A percentile compares a stretch with the other conserved stretches of the same genome.
Evolutionary conservation across 2,113 vertebrate species (phyloP).

Genomic region (Clinocottus analis): DNA sequence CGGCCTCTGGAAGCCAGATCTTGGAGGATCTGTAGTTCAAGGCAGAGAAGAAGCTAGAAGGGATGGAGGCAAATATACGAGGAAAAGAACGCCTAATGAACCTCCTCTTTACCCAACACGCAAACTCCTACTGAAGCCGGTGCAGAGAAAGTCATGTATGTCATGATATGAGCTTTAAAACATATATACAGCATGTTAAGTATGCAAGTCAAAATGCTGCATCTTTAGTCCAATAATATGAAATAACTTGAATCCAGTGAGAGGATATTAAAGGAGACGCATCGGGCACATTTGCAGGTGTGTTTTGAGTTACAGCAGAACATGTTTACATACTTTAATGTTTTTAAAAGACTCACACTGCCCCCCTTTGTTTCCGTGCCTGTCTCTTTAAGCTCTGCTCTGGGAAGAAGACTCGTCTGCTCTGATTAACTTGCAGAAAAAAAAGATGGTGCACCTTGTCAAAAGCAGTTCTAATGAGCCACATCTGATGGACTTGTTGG

Average conservation of each 20-base stretch:
- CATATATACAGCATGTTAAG: no score
- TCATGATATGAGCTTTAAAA: not conserved
- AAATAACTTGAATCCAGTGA: not conserved
- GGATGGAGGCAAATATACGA: not conserved
- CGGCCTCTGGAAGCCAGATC: conserved; percentile 35
- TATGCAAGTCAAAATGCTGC: not conserved
- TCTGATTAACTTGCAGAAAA: not conserved
- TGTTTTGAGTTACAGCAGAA: not conserved
- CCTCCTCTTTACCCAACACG: not conserved
- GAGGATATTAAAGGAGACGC: not conserved
- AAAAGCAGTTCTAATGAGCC: not conserved
- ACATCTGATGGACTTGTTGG: not conserved
- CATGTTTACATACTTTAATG: not conserved
- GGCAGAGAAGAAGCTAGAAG: not conserved
- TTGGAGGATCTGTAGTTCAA: conserved; percentile 34
- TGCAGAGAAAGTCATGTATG: not conserved
- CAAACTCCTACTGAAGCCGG: not conserved
- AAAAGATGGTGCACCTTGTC: not conserved
- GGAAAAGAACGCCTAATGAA: conserved; percentile 18
- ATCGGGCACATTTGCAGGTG: not conserved
- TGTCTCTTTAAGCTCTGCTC: not conserved
- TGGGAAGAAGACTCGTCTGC: not conserved
- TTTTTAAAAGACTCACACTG: not conserved
- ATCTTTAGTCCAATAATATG: not conserved
- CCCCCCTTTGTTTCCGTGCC: no score